Evolutionary conservation across 2,888 invertebrate species (phyloP), one percentile per base, ranked within the genome.

Genomic region (Coleophora flavipennella): DNA sequence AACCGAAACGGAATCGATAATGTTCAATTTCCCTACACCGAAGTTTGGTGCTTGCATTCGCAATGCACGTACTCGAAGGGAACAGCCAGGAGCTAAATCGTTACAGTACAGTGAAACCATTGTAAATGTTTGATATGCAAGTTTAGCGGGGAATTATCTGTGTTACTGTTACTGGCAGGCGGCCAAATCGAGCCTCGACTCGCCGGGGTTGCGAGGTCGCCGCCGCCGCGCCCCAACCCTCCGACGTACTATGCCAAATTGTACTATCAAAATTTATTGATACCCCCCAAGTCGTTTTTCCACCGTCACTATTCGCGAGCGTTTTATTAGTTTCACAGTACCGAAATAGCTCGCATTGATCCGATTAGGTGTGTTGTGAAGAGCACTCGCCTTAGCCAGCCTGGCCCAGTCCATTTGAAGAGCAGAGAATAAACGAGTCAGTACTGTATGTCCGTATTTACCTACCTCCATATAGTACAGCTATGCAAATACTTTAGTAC

Each of bases 111-210:
- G 20, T 20, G 20, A 20, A 20, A 20, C 20, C 20, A 20, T 3
- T 20, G 29, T 3, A 29, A 29, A 29, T 29, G 29, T 29, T 29
- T 29, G 29, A 4, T 29, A n/a, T 29, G 29, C 49, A 46, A 51
- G 50, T 50, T 43, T 51, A 51, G 49, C 47, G 41, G 46, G 26
- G 36, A 53, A 51, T 67, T 70, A 70, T 69, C 62, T 65, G 68
- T 70, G 69, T 65, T 72, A 73, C 69, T 71, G 64, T 62, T 58
- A 44, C 59, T 80, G 80, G 79, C 79, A 45, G 36, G 46, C 46
- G 50, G 64, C 79, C 80, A 80, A 75, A 58, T 68, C 56, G 58
- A 68, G 64, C 66, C 67, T 64, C 58, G 49, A 57, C 45, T 56
- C 52, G 47, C 37, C 54, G 53, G 50, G 62, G 56, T 59, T 51